phyloP scores from a whole-genome alignment of 2,113 vertebrate species.

The Phyllopteryx taeniolatus region DNA sequence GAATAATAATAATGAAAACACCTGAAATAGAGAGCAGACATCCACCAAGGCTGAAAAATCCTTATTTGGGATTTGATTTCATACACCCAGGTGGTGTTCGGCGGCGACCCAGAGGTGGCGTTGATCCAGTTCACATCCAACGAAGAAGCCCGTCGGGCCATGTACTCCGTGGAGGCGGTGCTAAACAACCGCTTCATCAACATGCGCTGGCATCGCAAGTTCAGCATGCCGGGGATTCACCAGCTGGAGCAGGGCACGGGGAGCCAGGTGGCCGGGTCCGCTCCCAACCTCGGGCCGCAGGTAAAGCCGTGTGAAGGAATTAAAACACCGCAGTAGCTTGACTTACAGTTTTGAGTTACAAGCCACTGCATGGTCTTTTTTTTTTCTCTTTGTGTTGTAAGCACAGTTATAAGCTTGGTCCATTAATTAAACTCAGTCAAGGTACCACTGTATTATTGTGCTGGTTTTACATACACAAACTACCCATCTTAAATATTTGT shows the following conservation, averaged over 20 bases:
- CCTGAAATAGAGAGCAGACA: background rate
- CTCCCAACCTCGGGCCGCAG: conserved; percentile 62
- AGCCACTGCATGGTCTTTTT: background rate
- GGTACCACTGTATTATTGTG: too few relatives aligned
- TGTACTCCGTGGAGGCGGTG: conserved; percentile 91
- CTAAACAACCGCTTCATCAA: conserved; percentile 95
- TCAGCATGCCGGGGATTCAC: conserved; percentile 64
- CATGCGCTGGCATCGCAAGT: conserved; percentile 91
- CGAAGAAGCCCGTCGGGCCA: conserved; percentile 89
- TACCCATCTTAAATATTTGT: background rate
- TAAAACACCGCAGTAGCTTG: background rate
- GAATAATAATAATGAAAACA: background rate
- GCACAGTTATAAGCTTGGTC: too few relatives aligned
- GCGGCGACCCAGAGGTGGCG: conserved; percentile 89
- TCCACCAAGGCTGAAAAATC: background rate
- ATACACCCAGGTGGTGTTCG: conserved; percentile 86
- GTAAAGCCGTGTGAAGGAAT: conserved; percentile 25
- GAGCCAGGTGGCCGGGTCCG: conserved; percentile 15
- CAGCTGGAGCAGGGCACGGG: conserved; percentile 73
- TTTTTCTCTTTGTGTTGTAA: too few relatives aligned
- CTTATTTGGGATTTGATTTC: background rate
- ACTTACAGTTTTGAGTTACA: background rate
- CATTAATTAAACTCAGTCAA: background rate
- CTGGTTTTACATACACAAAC: too few relatives aligned
- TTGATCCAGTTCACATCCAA: conserved; percentile 91